Evolutionary conservation across 53 echinoderm and acorn worm species (phyloP), one percentile per base, ranked within the genome.

Genomic region (Holothuria scabra): DNA sequence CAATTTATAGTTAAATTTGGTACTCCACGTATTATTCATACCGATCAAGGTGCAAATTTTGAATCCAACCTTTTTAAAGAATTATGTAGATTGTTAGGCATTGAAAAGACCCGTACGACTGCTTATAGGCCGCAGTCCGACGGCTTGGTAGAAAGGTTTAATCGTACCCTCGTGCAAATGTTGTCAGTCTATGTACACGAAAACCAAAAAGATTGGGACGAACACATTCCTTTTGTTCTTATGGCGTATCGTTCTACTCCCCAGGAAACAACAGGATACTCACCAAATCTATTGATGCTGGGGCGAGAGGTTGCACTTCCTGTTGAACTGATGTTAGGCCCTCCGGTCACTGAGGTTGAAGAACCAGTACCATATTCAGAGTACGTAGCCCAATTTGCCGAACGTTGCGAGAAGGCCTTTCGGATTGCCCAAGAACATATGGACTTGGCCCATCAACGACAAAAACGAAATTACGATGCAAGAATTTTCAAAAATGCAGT

Each of bases 41-140:
- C 60, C 34, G 75, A 74, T 28, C 65, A 79, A 24, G 86, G 79
- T 67, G 28, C 67, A 55, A 84, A 84, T 84, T n/a, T 84, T 33
- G 70, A 84, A 14, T 69, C 70, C 20, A n/a, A 52, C 29, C 31
- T 76, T 1, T 37, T 48, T 48, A 48, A 48, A 8, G 48, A 48
- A 13, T 3, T 22, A 58, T 63, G 64, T 12, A 4, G n/a, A 10
- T 7, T 63, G 30, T 63, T 63, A 63, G 64, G 64, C 30, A 63
- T 63, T 63, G 19, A 63, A 30, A 48, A 48, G 48, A 48, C 48
- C 48, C 48, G 48, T 48, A 66, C 48, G 4, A 21, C 38, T 14
- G 38, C 66, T 26, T 83, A 66, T 49, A 28, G 64, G 10, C n/a
- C 83, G 7, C 46, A 83, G 64, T 38, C 23, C 20, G 83, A 83